Percentiles rank a stretch among this genome's conserved stretches.
Conservation (phyloP, 2,888 invertebrate species). For the Plusia festucae region DNA sequence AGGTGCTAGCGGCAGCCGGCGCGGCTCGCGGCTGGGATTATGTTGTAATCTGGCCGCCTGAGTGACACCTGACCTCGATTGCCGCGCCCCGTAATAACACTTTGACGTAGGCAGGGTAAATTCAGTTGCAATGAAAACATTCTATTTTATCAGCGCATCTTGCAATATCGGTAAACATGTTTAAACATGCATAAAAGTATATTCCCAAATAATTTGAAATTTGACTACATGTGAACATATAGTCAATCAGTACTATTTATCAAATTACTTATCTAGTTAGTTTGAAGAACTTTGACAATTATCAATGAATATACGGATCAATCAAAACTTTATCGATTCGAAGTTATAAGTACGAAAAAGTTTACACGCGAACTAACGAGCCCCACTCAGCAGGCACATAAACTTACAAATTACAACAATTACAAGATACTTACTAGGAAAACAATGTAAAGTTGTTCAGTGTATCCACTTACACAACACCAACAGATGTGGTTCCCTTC, state of each 20-base stretch:
- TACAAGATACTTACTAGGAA: conserved; percentile 2
- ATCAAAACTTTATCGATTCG: conserved; percentile 16
- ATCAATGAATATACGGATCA: conserved; percentile 8
- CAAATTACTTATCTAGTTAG: conserved; percentile 1
- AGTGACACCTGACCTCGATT: conserved; percentile 41
- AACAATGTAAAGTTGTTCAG: not conserved
- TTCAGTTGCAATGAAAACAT: conserved; percentile 12
- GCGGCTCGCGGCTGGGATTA: conserved; percentile 16
- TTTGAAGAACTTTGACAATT: not conserved
- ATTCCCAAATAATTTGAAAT: not conserved
- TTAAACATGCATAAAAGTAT: conserved; percentile 5
- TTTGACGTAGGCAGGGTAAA: conserved; percentile 9
- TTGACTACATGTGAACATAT: not conserved
- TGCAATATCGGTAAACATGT: not conserved
- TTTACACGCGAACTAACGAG: conserved; percentile 2
- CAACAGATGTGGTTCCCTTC: not conserved
- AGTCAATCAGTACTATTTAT: conserved; percentile 6
- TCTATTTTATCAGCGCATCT: conserved; percentile 2
- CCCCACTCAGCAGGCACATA: not conserved
- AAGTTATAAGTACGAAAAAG: conserved; percentile 17
- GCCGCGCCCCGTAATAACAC: conserved; percentile 12
- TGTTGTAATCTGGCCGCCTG: conserved; percentile 31
- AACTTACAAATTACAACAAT: conserved; percentile 1
- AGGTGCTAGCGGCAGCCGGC: not conserved
- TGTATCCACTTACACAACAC: not conserved